Conservation (phyloP, 2,113 vertebrate species). For the Syngnathus typhle region DNA sequence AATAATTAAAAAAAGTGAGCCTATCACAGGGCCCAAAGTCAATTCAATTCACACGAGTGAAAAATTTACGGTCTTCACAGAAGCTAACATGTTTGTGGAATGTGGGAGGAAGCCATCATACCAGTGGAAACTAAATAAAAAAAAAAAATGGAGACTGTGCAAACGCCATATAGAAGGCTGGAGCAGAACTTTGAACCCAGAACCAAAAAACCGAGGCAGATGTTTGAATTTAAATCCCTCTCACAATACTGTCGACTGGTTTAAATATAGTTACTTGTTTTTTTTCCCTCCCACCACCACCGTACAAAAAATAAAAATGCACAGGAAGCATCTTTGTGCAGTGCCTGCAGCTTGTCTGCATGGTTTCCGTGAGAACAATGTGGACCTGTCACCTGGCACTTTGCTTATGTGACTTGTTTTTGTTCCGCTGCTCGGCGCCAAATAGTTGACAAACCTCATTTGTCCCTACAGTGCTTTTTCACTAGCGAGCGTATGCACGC, state of each 20-base stretch:
- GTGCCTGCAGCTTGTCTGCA: slow-evolving; percentile 26
- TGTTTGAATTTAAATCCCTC: neutral
- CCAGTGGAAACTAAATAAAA: too few species aligned
- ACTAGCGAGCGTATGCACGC: slow-evolving; percentile 27
- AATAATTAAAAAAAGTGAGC: too few species aligned
- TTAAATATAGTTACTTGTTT: too few species aligned
- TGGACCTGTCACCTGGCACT: slow-evolving; percentile 37
- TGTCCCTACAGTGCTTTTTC: slow-evolving; percentile 22
- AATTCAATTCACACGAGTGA: too few species aligned
- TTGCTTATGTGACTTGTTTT: slow-evolving; percentile 45
- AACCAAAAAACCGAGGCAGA: too few species aligned
- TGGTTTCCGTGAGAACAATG: slow-evolving; percentile 54
- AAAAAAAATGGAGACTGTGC: too few species aligned
- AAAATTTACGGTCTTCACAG: too few species aligned
- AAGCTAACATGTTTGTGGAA: too few species aligned
- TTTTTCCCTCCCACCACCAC: neutral
- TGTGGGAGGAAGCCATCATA: too few species aligned
- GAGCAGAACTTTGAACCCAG: too few species aligned
- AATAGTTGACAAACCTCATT: slow-evolving; percentile 46
- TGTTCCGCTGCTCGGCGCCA: slow-evolving; percentile 36
- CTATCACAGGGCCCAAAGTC: too few species aligned
- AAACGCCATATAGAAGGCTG: too few species aligned
- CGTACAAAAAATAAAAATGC: neutral
- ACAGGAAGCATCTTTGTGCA: slow-evolving; percentile 41
- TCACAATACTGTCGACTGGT: neutral